These are phyloP conservation scores for Anguilla megastoma DNA, from an alignment of 2,797 vertebrate genomes.

Conservation along the genomic window DNA sequence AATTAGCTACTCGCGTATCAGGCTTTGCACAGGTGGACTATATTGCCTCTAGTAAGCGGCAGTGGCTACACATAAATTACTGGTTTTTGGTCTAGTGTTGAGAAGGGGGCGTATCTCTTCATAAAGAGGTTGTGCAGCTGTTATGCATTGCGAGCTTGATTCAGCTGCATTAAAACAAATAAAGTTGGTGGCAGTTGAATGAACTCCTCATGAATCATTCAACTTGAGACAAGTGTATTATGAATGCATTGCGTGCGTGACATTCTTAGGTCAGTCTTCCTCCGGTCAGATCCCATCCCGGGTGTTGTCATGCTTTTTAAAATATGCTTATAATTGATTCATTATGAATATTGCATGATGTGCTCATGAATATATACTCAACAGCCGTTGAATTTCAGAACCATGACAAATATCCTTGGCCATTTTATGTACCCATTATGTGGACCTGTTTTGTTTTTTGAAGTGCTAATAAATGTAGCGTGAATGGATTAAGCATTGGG, in stretches of 20 bases:
- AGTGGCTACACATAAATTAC: not conserved
- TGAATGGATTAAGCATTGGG: not conserved
- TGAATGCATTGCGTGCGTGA: not conserved
- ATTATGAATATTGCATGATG: slow-evolving; percentile 3
- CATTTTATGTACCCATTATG: not conserved
- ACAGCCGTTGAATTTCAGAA: not conserved
- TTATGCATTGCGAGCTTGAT: not conserved
- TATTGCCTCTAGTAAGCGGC: not conserved
- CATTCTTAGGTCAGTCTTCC: not conserved
- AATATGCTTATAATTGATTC: not conserved
- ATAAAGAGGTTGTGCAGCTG: not conserved
- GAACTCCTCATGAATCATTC: not conserved
- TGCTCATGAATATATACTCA: not conserved
- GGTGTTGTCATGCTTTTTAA: not conserved
- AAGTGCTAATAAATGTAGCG: not conserved
- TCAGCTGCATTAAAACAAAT: not conserved
- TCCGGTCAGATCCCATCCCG: not conserved
- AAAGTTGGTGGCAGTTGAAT: not conserved
- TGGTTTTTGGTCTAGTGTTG: not conserved
- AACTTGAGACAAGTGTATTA: not conserved
- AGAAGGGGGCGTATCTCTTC: not conserved
- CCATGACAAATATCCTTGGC: not conserved
- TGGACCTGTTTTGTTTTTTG: not conserved
- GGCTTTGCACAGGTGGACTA: not conserved
- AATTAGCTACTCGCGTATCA: slow-evolving; percentile 5